Conservation (phyloP, 2,888 invertebrate species). For the Clivina fossor region DNA sequence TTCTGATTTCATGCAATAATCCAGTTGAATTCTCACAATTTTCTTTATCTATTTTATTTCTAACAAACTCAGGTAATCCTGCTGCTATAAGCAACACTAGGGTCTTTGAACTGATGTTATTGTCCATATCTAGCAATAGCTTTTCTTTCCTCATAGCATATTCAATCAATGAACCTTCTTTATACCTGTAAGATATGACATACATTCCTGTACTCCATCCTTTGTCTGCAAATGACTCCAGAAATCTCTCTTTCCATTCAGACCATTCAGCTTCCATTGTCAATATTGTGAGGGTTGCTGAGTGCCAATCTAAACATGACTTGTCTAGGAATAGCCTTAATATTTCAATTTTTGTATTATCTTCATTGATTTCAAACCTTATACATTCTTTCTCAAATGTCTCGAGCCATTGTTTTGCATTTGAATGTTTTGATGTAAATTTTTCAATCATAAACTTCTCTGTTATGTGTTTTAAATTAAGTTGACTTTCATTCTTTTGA, state of each 20-base stretch:
- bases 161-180: constrained; percentile 41
- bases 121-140: constrained; percentile 41
- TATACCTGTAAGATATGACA: constrained; percentile 40
- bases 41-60: constrained; percentile 40
- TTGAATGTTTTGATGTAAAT: neutral
- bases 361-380: constrained; percentile 1
- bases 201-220: constrained; percentile 41
- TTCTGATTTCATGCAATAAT: constrained; percentile 32
- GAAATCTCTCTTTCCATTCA: constrained; percentile 39
- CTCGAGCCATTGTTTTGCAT: constrained; percentile 3
- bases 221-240: constrained; percentile 41
- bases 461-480: too few relatives aligned
- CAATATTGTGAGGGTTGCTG: constrained; percentile 34
- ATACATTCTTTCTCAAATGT: constrained; percentile 2
- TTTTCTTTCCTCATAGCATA: constrained; percentile 43
- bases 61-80: constrained; percentile 41
- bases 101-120: constrained; percentile 36
- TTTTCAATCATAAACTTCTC: too few relatives aligned
- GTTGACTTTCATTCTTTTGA: too few relatives aligned
- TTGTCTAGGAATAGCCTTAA: constrained; percentile 28
- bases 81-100: constrained; percentile 36
- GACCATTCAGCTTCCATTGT: constrained; percentile 20
- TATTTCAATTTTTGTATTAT: constrained; percentile 8
- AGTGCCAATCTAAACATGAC: constrained; percentile 39
- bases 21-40: constrained; percentile 21